Conservation (phyloP, 2,888 invertebrate species). For the Gastracanthus pulcherrimus region DNA sequence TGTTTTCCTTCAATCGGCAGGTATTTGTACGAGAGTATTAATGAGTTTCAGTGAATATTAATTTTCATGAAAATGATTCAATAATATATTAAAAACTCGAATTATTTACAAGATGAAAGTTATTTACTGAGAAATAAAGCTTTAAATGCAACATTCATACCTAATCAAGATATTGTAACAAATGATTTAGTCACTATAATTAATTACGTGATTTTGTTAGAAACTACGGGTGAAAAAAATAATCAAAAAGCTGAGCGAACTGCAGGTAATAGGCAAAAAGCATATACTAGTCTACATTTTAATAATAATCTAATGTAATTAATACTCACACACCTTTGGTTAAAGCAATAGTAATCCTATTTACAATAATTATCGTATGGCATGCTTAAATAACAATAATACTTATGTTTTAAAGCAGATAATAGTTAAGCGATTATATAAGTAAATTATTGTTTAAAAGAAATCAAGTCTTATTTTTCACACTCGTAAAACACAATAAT, state of each 20-base stretch:
- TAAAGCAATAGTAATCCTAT: conserved; percentile 45
- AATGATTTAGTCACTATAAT: not conserved
- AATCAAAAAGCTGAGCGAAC: not conserved
- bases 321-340: conserved; percentile 45
- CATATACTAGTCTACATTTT: not conserved
- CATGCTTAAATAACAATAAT: conserved; percentile 36
- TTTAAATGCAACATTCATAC: too few relatives aligned
- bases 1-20: too few relatives aligned
- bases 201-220: conserved; percentile 10
- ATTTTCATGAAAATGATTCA: too few relatives aligned
- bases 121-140: too few relatives aligned
- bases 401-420: conserved; percentile 31
- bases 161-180: not conserved
- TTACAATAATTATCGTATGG: conserved; percentile 28
- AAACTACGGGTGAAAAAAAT: not conserved
- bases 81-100: too few relatives aligned
- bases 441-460: not conserved
- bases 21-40: too few relatives aligned
- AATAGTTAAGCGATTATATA: conserved; percentile 13
- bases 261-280: not conserved
- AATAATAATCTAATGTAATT: conserved; percentile 14
- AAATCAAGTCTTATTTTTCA: conserved; percentile 19
- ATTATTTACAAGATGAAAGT: too few relatives aligned
- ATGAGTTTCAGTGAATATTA: too few relatives aligned
- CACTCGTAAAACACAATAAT: not conserved